Conservation (phyloP, 2,113 vertebrate genomes). For the Salvelinus fontinalis region DNA sequence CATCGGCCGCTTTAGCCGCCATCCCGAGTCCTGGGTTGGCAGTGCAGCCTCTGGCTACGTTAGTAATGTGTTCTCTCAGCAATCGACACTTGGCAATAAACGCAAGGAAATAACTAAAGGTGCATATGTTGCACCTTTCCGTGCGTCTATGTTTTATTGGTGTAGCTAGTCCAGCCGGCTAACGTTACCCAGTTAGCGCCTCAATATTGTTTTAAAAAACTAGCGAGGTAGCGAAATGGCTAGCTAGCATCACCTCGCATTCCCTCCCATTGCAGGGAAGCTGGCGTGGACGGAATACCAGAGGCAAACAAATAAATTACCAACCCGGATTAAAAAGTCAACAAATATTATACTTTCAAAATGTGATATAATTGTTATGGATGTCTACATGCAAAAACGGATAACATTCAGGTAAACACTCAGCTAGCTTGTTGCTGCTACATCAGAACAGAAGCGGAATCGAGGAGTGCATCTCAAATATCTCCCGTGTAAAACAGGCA, state of each 20-base stretch:
- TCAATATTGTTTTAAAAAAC: too few species aligned
- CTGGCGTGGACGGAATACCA: background rate
- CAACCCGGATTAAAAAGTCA: background rate
- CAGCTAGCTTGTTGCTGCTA: background rate
- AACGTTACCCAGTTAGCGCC: too few species aligned
- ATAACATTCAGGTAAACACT: background rate
- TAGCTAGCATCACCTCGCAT: conserved; percentile 1
- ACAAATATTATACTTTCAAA: conserved; percentile 3
- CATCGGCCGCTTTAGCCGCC: conserved; percentile 54
- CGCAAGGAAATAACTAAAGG: background rate
- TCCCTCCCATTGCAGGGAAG: conserved; percentile 1
- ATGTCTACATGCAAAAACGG: background rate
- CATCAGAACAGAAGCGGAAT: background rate
- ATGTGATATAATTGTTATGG: background rate
- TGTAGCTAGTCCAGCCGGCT: background rate
- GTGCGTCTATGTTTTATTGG: background rate
- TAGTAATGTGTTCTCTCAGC: background rate
- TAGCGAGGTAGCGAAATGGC: background rate
- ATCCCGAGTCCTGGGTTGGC: conserved; percentile 38
- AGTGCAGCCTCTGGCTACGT: conserved; percentile 5
- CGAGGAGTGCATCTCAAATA: background rate
- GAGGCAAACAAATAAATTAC: background rate
- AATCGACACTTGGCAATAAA: background rate
- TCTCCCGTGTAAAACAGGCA: background rate
- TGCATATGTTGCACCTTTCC: background rate